Base-by-base conservation (phyloP, 1,140 invertebrate genomes). In the Hypsibius dujardini region DNA sequence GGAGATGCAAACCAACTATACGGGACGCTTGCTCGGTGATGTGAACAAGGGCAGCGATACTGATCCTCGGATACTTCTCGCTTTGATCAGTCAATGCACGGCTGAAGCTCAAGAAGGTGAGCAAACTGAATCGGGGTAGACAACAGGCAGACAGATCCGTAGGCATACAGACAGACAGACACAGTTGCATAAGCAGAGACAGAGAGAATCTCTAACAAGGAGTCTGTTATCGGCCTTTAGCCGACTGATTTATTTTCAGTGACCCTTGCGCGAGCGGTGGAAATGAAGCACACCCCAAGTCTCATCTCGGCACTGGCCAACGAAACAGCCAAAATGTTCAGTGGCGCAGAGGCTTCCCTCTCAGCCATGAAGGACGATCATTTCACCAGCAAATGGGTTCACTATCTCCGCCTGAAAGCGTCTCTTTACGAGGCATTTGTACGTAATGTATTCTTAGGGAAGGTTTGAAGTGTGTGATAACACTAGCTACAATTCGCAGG, bases 51-150 rank as follows among this genome's bases (percentile, higher is more conserved):
- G 82, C 60, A 82, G 82, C 71, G 87, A 88, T 79, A 80, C 85
- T 71, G 86, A 88, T 76, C 80, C 80, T 15, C 77, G 83, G 47
- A 80, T 88, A 40, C 75, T 87, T 70, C 84, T 82, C 74, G 85
- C 85, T 47, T 87, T 87, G 76, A 78, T 86, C 14, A 82, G 84
- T 76, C 86, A 87, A 74, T 86, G 84, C 76, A 85, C 84, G 50
- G 87, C 86, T 47, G 86, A 88, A 79, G 87, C 87, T 2, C 87
- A 88, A 78, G 86, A 88, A 82, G 84, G 85, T 85, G 77, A 71
- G 70, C 45, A 46, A 1, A 70, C 12, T 1, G 50, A 12, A n/a
- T 7, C 50, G 50, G 50, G 7, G 46, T 72, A 46, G 67, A 2
- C 1, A 75, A 45, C 59, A 62, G 28, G 28, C 28, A 28, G 28